Conservation (phyloP, 53 echinoderm and acorn worm genomes). For the Echinometra lucunter region DNA sequence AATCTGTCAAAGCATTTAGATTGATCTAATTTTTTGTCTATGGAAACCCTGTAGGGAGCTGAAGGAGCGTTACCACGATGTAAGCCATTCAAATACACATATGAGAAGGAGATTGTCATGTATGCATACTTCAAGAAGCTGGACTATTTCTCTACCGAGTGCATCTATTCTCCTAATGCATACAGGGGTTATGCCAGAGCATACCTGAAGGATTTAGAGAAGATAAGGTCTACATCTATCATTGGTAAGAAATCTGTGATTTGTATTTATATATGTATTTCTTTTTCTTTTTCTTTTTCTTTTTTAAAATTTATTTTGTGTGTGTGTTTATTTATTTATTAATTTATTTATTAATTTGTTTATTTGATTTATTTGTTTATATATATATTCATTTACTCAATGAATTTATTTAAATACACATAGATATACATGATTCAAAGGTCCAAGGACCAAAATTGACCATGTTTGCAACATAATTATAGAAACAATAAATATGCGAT, state of each 20-base stretch:
- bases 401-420: too few species aligned
- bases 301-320: too few species aligned
- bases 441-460: too few species aligned
- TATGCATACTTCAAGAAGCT: constrained; percentile 99
- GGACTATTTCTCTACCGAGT: constrained; percentile 98
- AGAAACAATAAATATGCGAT: too few species aligned
- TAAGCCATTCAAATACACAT: constrained; percentile 96
- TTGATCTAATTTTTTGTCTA: not conserved
- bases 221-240: constrained; percentile 91
- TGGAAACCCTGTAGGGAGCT: constrained; percentile 73
- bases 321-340: too few species aligned
- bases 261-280: too few species aligned
- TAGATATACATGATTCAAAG: too few species aligned
- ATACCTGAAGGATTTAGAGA: constrained; percentile 97
- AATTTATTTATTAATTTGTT: too few species aligned
- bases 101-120: constrained; percentile 99
- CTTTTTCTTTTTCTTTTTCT: too few species aligned
- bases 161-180: constrained; percentile 98
- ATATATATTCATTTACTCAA: too few species aligned
- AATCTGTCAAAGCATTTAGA: not conserved
- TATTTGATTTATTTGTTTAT: too few species aligned
- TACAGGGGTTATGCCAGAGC: constrained; percentile 94
- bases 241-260: constrained; percentile 82
- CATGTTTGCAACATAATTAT: too few species aligned
- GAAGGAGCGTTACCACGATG: constrained; percentile 93